These are phyloP conservation scores for Pteronura brasiliensis DNA, from an alignment of 2,113 vertebrate species.

Conservation along the genomic window DNA sequence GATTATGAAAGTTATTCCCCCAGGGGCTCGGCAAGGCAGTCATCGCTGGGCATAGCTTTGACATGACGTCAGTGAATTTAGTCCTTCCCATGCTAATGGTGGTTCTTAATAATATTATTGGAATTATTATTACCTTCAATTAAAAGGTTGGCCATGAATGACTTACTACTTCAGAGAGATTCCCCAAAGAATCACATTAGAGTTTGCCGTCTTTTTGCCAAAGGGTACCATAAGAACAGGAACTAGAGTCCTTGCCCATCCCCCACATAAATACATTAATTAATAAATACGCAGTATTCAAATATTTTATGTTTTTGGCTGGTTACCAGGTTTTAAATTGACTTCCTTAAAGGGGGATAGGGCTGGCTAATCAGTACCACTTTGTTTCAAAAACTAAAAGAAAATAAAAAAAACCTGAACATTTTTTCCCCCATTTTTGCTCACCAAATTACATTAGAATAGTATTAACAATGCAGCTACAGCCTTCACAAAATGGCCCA, in stretches of 20 bases:
- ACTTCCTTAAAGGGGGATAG: conserved; percentile 66
- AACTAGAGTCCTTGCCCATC: neutral
- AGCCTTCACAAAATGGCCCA: neutral
- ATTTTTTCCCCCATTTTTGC: conserved; percentile 52
- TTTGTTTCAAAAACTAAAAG: conserved; percentile 77
- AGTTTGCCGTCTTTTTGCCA: conserved; percentile 18
- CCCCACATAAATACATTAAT: conserved; percentile 55
- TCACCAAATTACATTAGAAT: conserved; percentile 46
- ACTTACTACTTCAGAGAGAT: conserved; percentile 67
- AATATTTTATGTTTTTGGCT: conserved; percentile 77
- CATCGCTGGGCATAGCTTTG: conserved; percentile 58
- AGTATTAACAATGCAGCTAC: neutral
- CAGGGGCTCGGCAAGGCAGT: conserved; percentile 51
- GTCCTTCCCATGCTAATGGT: conserved; percentile 43
- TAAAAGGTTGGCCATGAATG: conserved; percentile 50
- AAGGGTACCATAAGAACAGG: conserved; percentile 46
- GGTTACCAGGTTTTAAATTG: conserved; percentile 75
- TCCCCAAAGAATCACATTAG: conserved; percentile 49
- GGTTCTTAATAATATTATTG: conserved; percentile 72
- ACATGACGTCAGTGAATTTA: conserved; percentile 36
- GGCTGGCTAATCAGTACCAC: conserved; percentile 66
- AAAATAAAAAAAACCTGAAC: conserved; percentile 69
- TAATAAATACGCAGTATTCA: conserved; percentile 71
- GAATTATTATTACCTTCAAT: conserved; percentile 70
- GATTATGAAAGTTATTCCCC: conserved; percentile 70